Conservation (phyloP, 2,888 invertebrate species). For the Conomelus anceps region DNA sequence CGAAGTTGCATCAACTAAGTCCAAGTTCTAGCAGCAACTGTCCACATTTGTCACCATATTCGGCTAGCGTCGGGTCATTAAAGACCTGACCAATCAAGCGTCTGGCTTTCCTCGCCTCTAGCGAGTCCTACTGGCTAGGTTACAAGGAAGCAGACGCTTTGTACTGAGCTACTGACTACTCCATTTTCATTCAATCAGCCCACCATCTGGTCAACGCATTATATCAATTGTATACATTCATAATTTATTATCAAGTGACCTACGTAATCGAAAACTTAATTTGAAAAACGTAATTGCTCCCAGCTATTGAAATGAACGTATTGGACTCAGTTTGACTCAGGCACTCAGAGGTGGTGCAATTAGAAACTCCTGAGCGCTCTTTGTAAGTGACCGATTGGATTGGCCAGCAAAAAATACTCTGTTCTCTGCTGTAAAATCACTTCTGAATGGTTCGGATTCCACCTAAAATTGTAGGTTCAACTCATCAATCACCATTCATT, state of each 20-base stretch:
- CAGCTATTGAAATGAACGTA: too few species aligned
- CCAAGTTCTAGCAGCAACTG: background rate
- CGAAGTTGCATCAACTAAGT: background rate
- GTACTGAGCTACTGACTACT: background rate
- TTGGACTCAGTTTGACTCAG: too few species aligned
- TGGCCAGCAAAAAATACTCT: too few species aligned
- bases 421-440: too few species aligned
- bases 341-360: too few species aligned
- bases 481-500: too few species aligned
- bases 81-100: background rate
- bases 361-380: too few species aligned
- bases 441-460: too few species aligned
- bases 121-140: background rate
- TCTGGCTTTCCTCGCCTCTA: background rate
- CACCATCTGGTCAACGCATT: background rate
- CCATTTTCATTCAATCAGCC: background rate
- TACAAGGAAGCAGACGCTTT: background rate
- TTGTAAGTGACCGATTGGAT: too few species aligned
- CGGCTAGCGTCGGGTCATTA: background rate
- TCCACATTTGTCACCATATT: background rate
- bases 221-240: background rate
- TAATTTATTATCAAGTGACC: background rate
- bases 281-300: background rate
- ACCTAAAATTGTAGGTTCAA: too few species aligned
- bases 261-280: background rate